phyloP scores from a whole-genome alignment of 2,888 invertebrate genomes.

The Lepidochitona cinerea region DNA sequence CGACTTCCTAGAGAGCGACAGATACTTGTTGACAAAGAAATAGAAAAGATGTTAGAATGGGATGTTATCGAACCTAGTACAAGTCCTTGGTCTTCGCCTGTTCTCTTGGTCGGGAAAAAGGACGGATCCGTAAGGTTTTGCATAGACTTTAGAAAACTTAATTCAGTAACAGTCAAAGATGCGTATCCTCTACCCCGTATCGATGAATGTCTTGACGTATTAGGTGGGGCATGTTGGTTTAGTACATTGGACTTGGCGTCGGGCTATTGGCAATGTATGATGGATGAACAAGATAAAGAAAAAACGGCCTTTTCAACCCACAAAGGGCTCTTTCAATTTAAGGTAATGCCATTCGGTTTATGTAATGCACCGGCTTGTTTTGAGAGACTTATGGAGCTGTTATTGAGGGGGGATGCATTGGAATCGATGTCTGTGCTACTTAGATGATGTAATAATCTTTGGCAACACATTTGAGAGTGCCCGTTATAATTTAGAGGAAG shows the following conservation, averaged over 20 bases:
- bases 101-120: neutral
- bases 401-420: neutral
- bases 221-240: neutral
- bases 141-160: neutral
- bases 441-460: neutral
- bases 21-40: constrained; percentile 21
- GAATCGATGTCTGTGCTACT: neutral
- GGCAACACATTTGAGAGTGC: neutral
- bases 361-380: neutral
- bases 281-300: neutral
- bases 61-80: constrained; percentile 1
- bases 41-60: constrained; percentile 22
- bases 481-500: neutral
- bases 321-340: neutral
- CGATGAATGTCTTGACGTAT: neutral
- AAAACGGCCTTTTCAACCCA: neutral
- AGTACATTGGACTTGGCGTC: neutral
- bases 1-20: constrained; percentile 19
- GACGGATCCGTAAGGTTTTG: neutral
- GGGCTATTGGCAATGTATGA: neutral
- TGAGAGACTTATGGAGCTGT: neutral
- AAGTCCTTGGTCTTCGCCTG: neutral
- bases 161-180: neutral
- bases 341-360: neutral
- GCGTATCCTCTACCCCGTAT: neutral